Conservation (phyloP, 1,140 invertebrate genomes). For the Hycleus cichorii region DNA sequence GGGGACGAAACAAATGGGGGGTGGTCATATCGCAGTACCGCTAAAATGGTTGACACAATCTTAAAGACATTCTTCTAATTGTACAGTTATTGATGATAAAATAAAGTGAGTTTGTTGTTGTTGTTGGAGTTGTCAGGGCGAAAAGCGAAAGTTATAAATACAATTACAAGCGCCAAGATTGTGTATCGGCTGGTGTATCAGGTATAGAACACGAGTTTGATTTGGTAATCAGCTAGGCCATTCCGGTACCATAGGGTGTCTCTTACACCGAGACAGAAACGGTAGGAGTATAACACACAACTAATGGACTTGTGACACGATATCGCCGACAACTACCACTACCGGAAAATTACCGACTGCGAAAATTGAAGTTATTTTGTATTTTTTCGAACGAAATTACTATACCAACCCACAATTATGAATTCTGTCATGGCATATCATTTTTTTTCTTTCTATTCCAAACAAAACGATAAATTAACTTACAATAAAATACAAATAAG, state of each 20-base stretch:
- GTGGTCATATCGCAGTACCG: neutral
- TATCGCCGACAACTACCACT: conserved; percentile 5
- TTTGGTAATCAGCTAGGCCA: conserved; percentile 27
- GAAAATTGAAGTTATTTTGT: conserved; percentile 29
- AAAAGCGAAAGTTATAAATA: conserved; percentile 10
- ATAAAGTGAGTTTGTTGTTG: too few species aligned
- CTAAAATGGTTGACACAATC: neutral
- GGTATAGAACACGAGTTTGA: conserved; percentile 25
- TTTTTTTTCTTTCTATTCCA: too few species aligned
- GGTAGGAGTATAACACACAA: conserved; percentile 5
- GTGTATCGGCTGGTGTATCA: conserved; percentile 11
- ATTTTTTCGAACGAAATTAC: conserved; percentile 21
- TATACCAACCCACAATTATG: conserved; percentile 6
- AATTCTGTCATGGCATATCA: neutral
- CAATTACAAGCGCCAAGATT: conserved; percentile 10
- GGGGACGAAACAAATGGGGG: conserved; percentile 2
- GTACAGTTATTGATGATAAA: too few species aligned
- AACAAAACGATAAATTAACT: too few species aligned
- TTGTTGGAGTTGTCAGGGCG: neutral
- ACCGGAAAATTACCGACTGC: conserved; percentile 30
- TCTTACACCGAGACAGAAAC: conserved; percentile 22
- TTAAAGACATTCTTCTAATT: too few species aligned
- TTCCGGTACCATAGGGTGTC: conserved; percentile 32
- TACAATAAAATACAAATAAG: too few species aligned
- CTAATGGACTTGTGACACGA: conserved; percentile 25